Conservation (phyloP, 2,888 invertebrate species). For the Aphodius granarius region DNA sequence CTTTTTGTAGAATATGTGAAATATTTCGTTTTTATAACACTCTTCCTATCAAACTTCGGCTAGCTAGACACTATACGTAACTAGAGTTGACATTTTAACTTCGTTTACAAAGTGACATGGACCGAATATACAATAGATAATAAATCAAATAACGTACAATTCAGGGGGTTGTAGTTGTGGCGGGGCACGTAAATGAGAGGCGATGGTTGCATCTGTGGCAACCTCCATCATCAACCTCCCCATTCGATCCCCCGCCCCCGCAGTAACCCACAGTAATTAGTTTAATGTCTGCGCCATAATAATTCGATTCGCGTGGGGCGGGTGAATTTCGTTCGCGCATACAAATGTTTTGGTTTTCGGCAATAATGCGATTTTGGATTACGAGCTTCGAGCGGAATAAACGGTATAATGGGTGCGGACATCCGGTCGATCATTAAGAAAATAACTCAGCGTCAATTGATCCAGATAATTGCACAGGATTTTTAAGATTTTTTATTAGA, state of each 20-base stretch:
- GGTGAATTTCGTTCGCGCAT: not conserved
- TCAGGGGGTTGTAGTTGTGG: not conserved
- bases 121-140: not conserved
- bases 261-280: not conserved
- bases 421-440: not conserved
- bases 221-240: not conserved
- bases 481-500: conserved; percentile 19
- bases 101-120: not conserved
- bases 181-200: not conserved
- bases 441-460: conserved; percentile 4
- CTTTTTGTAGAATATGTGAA: too few relatives aligned
- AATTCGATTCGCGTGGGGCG: not conserved
- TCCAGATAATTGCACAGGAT: conserved; percentile 6
- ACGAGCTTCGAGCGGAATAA: not conserved
- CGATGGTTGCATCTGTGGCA: not conserved
- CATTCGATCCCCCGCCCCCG: not conserved
- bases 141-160: not conserved
- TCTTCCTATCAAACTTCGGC: too few relatives aligned
- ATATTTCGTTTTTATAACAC: too few relatives aligned
- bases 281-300: not conserved
- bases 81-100: not conserved
- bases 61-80: too few relatives aligned
- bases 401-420: not conserved
- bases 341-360: not conserved
- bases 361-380: not conserved